phyloP scores from a whole-genome alignment of 2,113 vertebrate species.

The Ceratotherium simum region DNA sequence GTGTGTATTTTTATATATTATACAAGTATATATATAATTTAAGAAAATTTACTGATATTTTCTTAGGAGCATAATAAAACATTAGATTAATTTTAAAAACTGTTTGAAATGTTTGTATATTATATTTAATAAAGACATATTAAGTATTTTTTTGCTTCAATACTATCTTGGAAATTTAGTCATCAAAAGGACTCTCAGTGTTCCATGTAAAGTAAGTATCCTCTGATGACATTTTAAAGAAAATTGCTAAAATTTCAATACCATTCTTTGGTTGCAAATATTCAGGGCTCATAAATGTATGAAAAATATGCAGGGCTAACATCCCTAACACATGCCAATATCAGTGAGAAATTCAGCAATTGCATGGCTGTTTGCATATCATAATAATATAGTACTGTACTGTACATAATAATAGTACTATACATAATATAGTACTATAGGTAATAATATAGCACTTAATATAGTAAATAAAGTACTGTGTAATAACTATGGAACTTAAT shows the following conservation, averaged over 20 bases:
- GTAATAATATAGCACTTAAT: no score
- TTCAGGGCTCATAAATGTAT: not conserved
- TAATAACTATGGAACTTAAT: not conserved
- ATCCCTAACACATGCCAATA: rapidly evolving
- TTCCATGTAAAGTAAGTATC: slow-evolving; percentile 53
- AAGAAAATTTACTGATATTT: not conserved
- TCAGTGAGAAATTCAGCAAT: not conserved
- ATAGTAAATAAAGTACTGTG: not conserved
- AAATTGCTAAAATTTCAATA: slow-evolving; percentile 59
- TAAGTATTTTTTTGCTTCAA: not conserved
- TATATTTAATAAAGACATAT: not conserved
- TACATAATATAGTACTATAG: no score
- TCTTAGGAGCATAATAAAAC: not conserved
- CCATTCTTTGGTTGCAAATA: slow-evolving; percentile 52
- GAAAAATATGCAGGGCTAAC: rapidly evolving
- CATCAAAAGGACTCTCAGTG: slow-evolving; percentile 63
- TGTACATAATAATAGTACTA: no score
- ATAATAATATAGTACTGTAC: not conserved
- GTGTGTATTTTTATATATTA: not conserved
- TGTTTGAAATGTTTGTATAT: not conserved
- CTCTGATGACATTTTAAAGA: slow-evolving; percentile 72
- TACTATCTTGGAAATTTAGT: slow-evolving; percentile 77
- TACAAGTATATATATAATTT: not conserved
- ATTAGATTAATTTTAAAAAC: not conserved
- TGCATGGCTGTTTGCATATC: not conserved